Conservation (phyloP, 2,888 invertebrate genomes). For the Cryptophagus acutangulus region DNA sequence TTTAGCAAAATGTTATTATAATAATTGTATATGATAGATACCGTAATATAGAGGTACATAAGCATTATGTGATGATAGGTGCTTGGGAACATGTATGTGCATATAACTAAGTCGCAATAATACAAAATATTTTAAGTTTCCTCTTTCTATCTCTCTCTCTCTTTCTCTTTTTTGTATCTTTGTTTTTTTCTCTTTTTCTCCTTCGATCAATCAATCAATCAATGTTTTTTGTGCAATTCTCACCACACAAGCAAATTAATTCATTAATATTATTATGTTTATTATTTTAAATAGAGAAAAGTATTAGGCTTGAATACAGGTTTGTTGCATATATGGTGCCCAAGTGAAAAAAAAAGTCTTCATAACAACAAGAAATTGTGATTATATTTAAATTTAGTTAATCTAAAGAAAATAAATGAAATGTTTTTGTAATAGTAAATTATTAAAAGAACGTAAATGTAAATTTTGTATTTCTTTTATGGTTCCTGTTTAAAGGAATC, state of each 20-base stretch:
- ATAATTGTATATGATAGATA: slow-evolving; percentile 43
- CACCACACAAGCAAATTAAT: not conserved
- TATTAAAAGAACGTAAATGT: slow-evolving; percentile 13
- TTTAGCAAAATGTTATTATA: slow-evolving; percentile 30
- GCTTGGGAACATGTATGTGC: slow-evolving; percentile 44
- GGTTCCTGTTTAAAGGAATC: no score
- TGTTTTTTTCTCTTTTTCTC: slow-evolving; percentile 16
- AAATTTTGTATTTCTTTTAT: slow-evolving; percentile 19
- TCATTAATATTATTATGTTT: slow-evolving; percentile 5
- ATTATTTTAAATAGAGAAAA: slow-evolving; percentile 6
- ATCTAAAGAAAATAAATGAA: slow-evolving; percentile 46
- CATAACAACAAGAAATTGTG: slow-evolving; percentile 49
- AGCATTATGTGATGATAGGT: slow-evolving; percentile 48
- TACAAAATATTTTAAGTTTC: slow-evolving; percentile 9
- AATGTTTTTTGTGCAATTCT: slow-evolving; percentile 2
- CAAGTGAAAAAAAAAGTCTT: slow-evolving; percentile 44
- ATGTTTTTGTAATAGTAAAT: slow-evolving; percentile 38
- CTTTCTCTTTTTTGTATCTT: slow-evolving; percentile 15
- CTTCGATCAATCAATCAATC: not conserved
- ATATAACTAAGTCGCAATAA: slow-evolving; percentile 28
- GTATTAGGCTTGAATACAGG: slow-evolving; percentile 9
- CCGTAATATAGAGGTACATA: slow-evolving; percentile 44
- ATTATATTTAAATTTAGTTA: slow-evolving; percentile 48
- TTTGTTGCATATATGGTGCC: slow-evolving; percentile 43
- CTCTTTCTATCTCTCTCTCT: slow-evolving; percentile 12